These are phyloP conservation scores for Corella eumyota DNA, from an alignment of 23 tunicate species.

Conservation along the genomic window DNA sequence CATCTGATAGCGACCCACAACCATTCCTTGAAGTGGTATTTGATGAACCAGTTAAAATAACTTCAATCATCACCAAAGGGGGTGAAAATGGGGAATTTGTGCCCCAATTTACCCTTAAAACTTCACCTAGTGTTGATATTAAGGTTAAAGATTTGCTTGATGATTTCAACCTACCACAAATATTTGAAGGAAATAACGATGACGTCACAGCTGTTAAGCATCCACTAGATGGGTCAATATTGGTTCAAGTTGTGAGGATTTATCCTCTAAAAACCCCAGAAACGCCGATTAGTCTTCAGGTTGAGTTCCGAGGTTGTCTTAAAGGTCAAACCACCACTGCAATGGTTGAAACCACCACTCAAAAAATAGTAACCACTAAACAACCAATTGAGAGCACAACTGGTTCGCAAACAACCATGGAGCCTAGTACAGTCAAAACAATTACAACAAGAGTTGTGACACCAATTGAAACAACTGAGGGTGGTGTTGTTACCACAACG, in stretches of 20 bases:
- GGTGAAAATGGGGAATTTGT: constrained; percentile 28
- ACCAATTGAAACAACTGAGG: neutral
- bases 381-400: neutral
- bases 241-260: constrained; percentile 16
- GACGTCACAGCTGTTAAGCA: constrained; percentile 21
- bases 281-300: constrained; percentile 18
- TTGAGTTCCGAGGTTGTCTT: constrained; percentile 54
- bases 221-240: constrained; percentile 24
- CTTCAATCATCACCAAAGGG: constrained; percentile 42
- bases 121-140: constrained; percentile 9
- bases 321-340: constrained; percentile 23
- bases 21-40: constrained; percentile 43
- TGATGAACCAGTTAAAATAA: constrained; percentile 25
- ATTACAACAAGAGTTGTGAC: constrained; percentile 1
- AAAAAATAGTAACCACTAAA: neutral
- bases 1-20: constrained; percentile 20
- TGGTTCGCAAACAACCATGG: neutral
- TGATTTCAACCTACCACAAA: constrained; percentile 15
- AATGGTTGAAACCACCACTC: constrained; percentile 39
- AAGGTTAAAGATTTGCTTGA: neutral
- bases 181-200: constrained; percentile 33
- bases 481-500: neutral
- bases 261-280: constrained; percentile 25
- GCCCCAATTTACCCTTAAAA: constrained; percentile 19
- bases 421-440: neutral